Evolutionary conservation across 2,797 vertebrate species (phyloP).

Genomic region (Corythornis leucogaster): DNA sequence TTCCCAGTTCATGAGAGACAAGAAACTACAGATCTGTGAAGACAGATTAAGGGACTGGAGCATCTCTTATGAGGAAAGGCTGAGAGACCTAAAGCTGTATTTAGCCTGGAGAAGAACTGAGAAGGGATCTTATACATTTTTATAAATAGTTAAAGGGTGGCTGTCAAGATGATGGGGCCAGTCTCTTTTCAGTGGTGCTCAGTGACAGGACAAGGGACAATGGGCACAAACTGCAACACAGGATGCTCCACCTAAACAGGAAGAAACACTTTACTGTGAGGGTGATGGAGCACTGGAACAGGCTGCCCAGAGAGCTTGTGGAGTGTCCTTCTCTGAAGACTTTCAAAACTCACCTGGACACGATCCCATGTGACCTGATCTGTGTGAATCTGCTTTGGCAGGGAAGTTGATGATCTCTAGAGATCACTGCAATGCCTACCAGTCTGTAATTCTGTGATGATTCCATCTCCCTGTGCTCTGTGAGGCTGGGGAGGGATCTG

Average conservation of each 20-base stretch:
- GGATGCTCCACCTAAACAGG: neutral
- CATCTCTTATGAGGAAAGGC: neutral
- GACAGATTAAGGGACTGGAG: neutral
- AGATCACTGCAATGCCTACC: neutral
- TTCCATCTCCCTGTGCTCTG: rapidly evolving
- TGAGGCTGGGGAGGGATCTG: neutral
- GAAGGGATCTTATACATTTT: neutral
- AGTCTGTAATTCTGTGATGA: neutral
- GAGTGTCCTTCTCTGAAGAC: neutral
- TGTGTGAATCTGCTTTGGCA: neutral
- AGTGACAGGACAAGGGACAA: neutral
- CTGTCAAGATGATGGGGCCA: neutral
- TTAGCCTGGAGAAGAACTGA: neutral
- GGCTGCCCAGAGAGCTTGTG: neutral
- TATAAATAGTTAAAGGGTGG: neutral
- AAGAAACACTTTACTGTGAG: neutral
- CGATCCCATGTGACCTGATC: neutral
- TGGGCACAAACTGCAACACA: neutral
- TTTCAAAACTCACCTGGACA: neutral
- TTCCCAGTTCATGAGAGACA: neutral
- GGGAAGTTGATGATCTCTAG: neutral
- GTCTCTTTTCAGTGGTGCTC: neutral
- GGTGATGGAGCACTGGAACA: neutral
- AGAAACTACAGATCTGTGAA: neutral
- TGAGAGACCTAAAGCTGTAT: neutral